Evolutionary conservation across 1,140 invertebrate species (phyloP).

Genomic region (Cyclargus thomasi): DNA sequence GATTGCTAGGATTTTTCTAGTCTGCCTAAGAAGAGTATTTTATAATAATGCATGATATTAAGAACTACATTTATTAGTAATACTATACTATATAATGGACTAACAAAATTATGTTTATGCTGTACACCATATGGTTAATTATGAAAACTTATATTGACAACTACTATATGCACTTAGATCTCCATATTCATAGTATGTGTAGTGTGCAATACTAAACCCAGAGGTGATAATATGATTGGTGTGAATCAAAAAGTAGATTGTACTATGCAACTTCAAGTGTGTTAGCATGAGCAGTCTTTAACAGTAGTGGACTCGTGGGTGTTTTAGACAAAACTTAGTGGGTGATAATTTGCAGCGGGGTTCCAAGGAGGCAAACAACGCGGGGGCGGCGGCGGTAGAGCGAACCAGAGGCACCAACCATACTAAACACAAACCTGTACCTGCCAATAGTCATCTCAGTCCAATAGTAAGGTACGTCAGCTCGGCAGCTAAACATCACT

Average conservation of each 20-base stretch:
- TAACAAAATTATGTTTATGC: background rate
- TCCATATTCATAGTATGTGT: background rate
- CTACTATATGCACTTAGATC: background rate
- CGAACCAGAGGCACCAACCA: constrained; percentile 86
- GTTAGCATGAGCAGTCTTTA: background rate
- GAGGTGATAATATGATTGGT: background rate
- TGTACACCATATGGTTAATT: background rate
- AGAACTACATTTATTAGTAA: no score
- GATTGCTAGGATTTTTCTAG: background rate
- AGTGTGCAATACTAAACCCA: background rate
- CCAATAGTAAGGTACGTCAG: constrained; percentile 57
- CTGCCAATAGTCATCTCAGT: constrained; percentile 69
- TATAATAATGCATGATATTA: no score
- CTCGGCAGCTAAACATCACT: no score
- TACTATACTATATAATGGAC: background rate
- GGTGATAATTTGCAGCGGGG: constrained; percentile 65
- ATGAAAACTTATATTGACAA: background rate
- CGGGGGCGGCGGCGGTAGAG: constrained; percentile 78
- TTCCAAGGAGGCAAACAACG: constrained; percentile 80
- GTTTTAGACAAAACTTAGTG: constrained; percentile 12
- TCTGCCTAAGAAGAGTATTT: background rate
- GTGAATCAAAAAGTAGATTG: background rate
- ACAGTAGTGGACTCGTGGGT: constrained; percentile 3
- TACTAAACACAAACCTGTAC: constrained; percentile 77
- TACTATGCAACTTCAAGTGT: background rate